These are phyloP conservation scores for Parazoanthus atlanticus DNA, from an alignment of 92 coral and sea anemone species.

Conservation along the genomic window DNA sequence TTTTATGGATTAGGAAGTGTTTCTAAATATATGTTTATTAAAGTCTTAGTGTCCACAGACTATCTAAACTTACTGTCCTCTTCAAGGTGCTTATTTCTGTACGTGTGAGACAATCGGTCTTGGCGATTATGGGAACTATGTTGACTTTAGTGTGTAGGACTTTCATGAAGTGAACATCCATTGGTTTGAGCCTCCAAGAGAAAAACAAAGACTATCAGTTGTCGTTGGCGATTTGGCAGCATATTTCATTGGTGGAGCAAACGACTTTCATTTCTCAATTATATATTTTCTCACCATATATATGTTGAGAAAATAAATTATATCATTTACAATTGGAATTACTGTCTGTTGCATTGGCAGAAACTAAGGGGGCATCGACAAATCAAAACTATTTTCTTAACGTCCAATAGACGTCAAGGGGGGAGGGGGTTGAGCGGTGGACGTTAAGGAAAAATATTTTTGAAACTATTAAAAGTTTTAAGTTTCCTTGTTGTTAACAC, in stretches of 20 bases:
- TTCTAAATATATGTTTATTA: no score
- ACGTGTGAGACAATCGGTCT: slow-evolving; percentile 88
- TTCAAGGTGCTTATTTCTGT: slow-evolving; percentile 81
- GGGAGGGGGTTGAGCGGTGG: no score
- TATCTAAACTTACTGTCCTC: slow-evolving; percentile 70
- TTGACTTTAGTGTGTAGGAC: slow-evolving; percentile 88
- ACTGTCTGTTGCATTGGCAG: not conserved
- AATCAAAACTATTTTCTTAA: no score
- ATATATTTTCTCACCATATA: no score
- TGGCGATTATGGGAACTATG: slow-evolving; percentile 96
- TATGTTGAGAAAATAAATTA: no score
- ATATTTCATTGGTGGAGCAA: no score
- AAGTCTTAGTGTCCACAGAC: not conserved
- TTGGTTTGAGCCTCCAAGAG: slow-evolving; percentile 78
- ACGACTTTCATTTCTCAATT: not conserved
- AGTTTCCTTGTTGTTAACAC: no score
- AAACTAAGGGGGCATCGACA: no score
- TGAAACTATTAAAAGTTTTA: no score
- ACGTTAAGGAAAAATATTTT: no score
- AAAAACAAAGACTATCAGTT: not conserved
- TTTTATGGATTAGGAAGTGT: no score
- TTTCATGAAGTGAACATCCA: slow-evolving; percentile 92
- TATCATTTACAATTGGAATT: not conserved
- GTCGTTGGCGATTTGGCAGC: not conserved
- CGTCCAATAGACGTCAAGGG: no score